Percentiles rank a stretch among this genome's conserved stretches.
Conservation (phyloP, 1,140 invertebrate genomes). For the Atta colombica region DNA sequence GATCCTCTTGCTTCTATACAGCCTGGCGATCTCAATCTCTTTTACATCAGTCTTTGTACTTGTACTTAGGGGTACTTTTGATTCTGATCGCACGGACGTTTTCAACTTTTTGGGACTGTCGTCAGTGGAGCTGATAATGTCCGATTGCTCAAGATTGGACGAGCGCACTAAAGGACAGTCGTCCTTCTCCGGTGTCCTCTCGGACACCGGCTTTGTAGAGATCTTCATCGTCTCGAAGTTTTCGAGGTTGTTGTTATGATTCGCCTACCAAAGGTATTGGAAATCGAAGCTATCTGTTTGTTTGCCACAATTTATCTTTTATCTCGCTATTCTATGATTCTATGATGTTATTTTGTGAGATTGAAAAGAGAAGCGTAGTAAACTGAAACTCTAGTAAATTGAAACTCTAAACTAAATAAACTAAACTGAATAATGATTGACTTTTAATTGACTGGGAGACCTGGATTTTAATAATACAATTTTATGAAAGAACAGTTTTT, state of each 20-base stretch:
- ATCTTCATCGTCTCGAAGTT: constrained; percentile 84
- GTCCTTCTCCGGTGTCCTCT: constrained; percentile 78
- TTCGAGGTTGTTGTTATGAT: constrained; percentile 81
- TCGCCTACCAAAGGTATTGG: constrained; percentile 70
- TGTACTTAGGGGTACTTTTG: constrained; percentile 79
- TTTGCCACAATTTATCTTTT: background rate
- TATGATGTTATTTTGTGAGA: background rate
- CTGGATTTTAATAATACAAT: background rate
- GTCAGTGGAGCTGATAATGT: constrained; percentile 40
- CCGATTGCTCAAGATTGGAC: constrained; percentile 66
- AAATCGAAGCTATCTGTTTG: background rate
- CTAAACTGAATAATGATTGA: background rate
- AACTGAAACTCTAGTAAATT: too few relatives aligned
- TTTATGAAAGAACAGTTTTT: background rate
- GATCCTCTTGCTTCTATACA: constrained; percentile 77
- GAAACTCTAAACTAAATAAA: background rate
- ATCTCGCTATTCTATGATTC: background rate
- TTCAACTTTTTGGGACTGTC: constrained; percentile 61
- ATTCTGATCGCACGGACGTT: constrained; percentile 74
- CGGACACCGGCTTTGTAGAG: constrained; percentile 81
- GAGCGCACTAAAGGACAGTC: constrained; percentile 79
- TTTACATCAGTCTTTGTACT: constrained; percentile 78
- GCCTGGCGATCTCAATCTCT: constrained; percentile 73
- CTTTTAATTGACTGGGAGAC: background rate
- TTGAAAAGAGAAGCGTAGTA: background rate